These are phyloP conservation scores for Hirtodrosophila histrioides DNA, from an alignment of 2,888 invertebrate genomes.

Conservation along the genomic window DNA sequence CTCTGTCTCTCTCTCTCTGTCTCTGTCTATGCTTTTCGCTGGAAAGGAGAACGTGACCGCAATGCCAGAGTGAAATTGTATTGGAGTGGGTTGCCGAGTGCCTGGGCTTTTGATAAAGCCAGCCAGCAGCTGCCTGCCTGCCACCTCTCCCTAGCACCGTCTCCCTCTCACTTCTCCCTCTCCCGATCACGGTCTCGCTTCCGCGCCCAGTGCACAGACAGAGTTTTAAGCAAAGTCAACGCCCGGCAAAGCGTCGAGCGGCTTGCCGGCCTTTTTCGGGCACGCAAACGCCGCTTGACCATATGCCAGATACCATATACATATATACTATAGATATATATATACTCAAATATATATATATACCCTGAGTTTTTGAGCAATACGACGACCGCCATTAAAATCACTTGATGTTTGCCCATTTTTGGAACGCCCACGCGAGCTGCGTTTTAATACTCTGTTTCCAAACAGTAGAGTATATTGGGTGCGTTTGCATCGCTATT, in stretches of 20 bases:
- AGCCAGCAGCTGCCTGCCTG: not conserved
- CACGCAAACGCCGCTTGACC: constrained; percentile 69
- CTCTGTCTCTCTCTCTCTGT: not conserved
- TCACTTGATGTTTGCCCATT: constrained; percentile 68
- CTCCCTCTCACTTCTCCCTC: not conserved
- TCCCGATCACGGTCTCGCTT: constrained; percentile 34
- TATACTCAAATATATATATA: constrained; percentile 3
- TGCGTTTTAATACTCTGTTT: constrained; percentile 7
- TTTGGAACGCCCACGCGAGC: constrained; percentile 68
- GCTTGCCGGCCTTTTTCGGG: constrained; percentile 71
- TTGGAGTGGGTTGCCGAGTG: constrained; percentile 48
- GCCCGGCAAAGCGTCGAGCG: constrained; percentile 48
- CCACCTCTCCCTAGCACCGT: not conserved
- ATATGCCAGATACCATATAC: constrained; percentile 38
- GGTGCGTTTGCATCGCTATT: no score
- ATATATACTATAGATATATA: constrained; percentile 14
- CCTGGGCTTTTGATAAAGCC: constrained; percentile 44
- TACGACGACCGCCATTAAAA: constrained; percentile 61
- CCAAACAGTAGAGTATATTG: no score
- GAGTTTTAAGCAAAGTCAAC: constrained; percentile 59
- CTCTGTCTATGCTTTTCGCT: constrained; percentile 13
- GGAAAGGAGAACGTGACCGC: constrained; percentile 76
- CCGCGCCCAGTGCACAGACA: constrained; percentile 39
- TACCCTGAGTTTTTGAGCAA: constrained; percentile 23
- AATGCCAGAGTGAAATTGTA: constrained; percentile 62